Percentiles rank a stretch among this genome's conserved stretches.
phyloP scores from a whole-genome alignment of 2,113 vertebrate genomes.

The Talpa occidentalis region DNA sequence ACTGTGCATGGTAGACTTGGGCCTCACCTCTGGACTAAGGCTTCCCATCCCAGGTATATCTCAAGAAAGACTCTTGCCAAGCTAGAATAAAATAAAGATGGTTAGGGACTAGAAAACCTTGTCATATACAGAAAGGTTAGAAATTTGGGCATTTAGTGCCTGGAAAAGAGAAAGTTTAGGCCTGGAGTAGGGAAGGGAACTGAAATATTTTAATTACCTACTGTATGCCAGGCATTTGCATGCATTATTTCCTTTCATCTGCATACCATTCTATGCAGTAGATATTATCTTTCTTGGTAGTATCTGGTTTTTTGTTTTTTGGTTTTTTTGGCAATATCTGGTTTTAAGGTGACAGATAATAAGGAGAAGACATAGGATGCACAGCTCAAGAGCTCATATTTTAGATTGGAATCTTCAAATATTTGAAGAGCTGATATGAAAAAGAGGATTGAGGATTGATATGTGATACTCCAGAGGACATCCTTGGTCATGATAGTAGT shows the following conservation, averaged over 20 bases:
- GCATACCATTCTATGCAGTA: background rate
- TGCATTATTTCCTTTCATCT: background rate
- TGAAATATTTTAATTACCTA: constrained; percentile 31
- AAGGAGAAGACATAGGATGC: background rate
- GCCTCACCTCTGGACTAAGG: background rate
- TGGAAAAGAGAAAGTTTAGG: constrained; percentile 12
- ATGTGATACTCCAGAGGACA: background rate
- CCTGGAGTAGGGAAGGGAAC: background rate
- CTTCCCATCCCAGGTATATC: background rate
- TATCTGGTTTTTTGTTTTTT: background rate
- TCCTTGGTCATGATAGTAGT: background rate
- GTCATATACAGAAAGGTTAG: background rate
- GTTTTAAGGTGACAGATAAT: constrained; percentile 12
- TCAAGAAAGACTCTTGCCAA: constrained; percentile 39
- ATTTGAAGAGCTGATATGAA: constrained; percentile 50
- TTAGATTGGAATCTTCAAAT: constrained; percentile 28
- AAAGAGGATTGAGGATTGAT: constrained; percentile 8
- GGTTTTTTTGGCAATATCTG: background rate
- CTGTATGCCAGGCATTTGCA: background rate
- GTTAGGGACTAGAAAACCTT: background rate
- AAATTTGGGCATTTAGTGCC: background rate
- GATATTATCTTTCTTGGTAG: constrained; percentile 14
- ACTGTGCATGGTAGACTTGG: background rate
- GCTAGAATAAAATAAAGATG: constrained; percentile 52
- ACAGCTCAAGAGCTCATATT: background rate